These are phyloP conservation scores for Clarias platycephalus DNA, from an alignment of 2,797 vertebrate species.

Conservation along the genomic window DNA sequence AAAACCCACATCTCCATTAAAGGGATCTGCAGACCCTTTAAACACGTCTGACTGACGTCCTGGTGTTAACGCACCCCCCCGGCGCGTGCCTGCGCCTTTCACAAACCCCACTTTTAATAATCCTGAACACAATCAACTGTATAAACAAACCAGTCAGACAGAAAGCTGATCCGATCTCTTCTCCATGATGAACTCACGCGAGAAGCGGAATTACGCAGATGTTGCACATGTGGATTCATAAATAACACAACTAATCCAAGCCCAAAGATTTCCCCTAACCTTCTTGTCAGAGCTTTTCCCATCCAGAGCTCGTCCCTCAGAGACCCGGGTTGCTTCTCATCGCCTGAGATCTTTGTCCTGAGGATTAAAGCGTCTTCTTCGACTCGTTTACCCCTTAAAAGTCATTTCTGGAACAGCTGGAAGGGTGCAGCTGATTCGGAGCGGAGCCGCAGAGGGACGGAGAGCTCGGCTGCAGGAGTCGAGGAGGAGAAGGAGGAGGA, in stretches of 20 bases:
- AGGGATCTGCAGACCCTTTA: neutral
- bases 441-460: neutral
- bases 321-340: neutral
- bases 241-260: neutral
- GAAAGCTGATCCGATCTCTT: neutral
- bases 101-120: neutral
- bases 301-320: conserved; percentile 56
- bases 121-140: neutral
- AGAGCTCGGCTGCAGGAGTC: neutral
- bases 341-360: neutral
- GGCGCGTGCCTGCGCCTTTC: neutral
- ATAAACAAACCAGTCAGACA: neutral
- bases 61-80: neutral
- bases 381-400: neutral
- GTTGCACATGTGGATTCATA: conserved; percentile 12
- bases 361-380: neutral
- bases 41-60: neutral
- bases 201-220: neutral
- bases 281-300: conserved; percentile 55
- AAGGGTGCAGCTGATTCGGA: neutral
- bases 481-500: too few relatives aligned
- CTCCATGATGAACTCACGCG: neutral
- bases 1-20: neutral
- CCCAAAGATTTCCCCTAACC: neutral
- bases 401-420: neutral